These are phyloP conservation scores for Cheilosia urbana DNA, from an alignment of 2,888 invertebrate genomes.

Conservation along the genomic window DNA sequence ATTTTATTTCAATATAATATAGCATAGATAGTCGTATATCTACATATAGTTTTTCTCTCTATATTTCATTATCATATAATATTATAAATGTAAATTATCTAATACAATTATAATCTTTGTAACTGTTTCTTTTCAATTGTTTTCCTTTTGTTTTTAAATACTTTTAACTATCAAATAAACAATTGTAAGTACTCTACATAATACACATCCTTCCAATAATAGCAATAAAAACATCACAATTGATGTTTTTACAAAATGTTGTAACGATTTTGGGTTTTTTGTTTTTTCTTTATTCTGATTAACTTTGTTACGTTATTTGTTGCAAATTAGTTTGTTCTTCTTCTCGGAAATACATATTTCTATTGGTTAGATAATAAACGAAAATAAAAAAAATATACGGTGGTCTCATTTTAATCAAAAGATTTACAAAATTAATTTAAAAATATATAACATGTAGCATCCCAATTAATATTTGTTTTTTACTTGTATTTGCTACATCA, in stretches of 20 bases:
- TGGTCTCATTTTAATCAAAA: conserved; percentile 73
- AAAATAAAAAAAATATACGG: conserved; percentile 58
- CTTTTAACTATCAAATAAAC: conserved; percentile 69
- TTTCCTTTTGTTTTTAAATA: conserved; percentile 26
- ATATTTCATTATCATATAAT: conserved; percentile 18
- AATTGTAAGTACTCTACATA: conserved; percentile 56
- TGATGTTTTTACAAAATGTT: conserved; percentile 64
- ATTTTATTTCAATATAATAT: conserved; percentile 60
- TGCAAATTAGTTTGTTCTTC: conserved; percentile 32
- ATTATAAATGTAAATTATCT: conserved; percentile 60
- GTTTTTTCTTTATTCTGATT: conserved; percentile 16
- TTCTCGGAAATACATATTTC: conserved; percentile 32
- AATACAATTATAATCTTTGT: conserved; percentile 44
- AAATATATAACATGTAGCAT: conserved; percentile 32
- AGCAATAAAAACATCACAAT: conserved; percentile 65
- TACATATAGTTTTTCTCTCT: conserved; percentile 46
- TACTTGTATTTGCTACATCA: conserved; percentile 15
- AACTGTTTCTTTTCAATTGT: conserved; percentile 35
- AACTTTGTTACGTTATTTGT: conserved; percentile 30
- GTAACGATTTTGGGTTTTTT: conserved; percentile 48
- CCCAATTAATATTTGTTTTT: conserved; percentile 3
- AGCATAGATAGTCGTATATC: conserved; percentile 64
- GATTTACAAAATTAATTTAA: conserved; percentile 59
- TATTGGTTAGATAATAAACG: conserved; percentile 54
- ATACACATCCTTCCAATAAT: conserved; percentile 53